Evolutionary conservation across 2,113 vertebrate genomes (phyloP), one percentile per base, ranked within the genome.

Genomic region (Piprites chloris): DNA sequence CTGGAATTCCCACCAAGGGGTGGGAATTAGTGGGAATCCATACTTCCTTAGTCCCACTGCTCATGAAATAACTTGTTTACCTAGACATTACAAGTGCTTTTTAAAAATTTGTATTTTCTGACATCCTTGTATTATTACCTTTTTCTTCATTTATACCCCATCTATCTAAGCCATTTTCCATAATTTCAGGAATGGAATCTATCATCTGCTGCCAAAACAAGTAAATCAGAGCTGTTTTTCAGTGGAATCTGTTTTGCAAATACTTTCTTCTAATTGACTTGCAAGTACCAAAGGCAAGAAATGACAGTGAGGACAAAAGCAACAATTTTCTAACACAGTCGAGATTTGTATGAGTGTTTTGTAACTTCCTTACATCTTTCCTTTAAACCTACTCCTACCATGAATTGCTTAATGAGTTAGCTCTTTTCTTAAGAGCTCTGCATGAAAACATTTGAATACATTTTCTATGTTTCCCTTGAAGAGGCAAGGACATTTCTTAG

Each of bases 191-290:
- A 89, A 92, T 37, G 20, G 66, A 88, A 92, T 46, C 86, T 61
- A 89, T 86, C 52, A 61, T 85, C 49, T 90, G 44, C 58, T 95
- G 76, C 75, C 69, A 84, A 82, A 95, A 94, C 85, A 95, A 90
- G 56, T 69, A 95, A 93, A 88, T 90, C 56, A 83, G 61, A 85
- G 62, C 53, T 95, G 85, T 30, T 90, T 90, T 93, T 82, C 68
- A 87, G 63, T 49, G 87, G 92, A 81, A 68, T 93, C 76, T 78
- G 82, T 95, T 96, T 94, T 93, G 89, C n/a, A 94, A 95, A 94
- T 65, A 84, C 86, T 83, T 96, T 61, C 37, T 93, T 95, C 91
- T 94, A 96, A 96, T 89, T 96, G 87, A 90, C 62, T 95, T 95
- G 58, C 35, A 81, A 53, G 76, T 93, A 76, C 80, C 84, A 95